Evolutionary conservation across 2,797 vertebrate species (phyloP).

Genomic region (Callimico goeldii): DNA sequence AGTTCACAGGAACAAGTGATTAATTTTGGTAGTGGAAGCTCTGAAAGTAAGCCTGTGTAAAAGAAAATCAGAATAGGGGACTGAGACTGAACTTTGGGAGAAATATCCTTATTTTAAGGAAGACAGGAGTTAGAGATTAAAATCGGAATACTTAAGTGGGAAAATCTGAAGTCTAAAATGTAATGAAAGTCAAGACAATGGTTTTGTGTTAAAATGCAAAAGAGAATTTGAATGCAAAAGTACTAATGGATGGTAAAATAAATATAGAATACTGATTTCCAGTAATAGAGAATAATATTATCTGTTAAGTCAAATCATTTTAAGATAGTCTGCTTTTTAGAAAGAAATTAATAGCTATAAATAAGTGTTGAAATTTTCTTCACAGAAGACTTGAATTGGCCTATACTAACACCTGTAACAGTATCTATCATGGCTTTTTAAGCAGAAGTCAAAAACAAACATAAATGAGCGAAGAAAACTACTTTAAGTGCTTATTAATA

Average conservation of each 20-base stretch:
- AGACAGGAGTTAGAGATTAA: background rate
- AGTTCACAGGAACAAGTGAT: background rate
- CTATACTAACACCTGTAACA: background rate
- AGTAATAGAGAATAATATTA: conserved; percentile 8
- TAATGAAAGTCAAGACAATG: conserved; percentile 16
- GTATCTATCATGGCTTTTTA: background rate
- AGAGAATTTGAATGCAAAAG: conserved; percentile 33
- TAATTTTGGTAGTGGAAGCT: background rate
- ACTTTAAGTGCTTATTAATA: background rate
- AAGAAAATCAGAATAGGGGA: background rate
- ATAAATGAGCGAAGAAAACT: background rate
- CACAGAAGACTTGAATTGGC: background rate
- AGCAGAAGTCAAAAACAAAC: background rate
- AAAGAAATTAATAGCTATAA: conserved; percentile 22
- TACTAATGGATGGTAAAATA: background rate
- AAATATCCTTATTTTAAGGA: conserved; percentile 15
- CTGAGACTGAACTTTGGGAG: background rate
- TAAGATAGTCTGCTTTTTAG: background rate
- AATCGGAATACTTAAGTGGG: background rate
- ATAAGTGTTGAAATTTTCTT: conserved; percentile 35
- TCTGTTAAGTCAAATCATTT: conserved; percentile 20
- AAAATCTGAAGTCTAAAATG: background rate
- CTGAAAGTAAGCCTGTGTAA: background rate
- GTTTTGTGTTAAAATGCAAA: conserved; percentile 13
- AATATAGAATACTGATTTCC: background rate